Evolutionary conservation across 2,797 vertebrate genomes (phyloP), one percentile per base, ranked within the genome.

Genomic region (Intellagama lesueurii): DNA sequence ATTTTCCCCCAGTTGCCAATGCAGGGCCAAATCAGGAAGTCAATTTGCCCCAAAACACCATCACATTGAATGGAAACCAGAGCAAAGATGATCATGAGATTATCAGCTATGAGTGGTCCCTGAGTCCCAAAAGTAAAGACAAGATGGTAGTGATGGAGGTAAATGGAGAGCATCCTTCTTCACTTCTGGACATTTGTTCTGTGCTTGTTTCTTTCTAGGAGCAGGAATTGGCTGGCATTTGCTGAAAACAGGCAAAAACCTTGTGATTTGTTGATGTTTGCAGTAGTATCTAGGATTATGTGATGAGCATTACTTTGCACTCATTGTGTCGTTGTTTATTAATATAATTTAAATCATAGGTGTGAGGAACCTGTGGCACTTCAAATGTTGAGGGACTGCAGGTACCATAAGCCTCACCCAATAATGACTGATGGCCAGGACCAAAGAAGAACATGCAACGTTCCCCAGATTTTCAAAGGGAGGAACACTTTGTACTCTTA

Each of bases 31-130:
- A 98, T 89, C 97, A 95, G 92, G 95, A 96, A 90, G 94, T 98
- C 91, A 97, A 93, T 79, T 95, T 98, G 88, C 97, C 97, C 16
- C 93, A 97, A 84, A 97, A 97, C 91, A 95, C 92, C 83, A 95
- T 98, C 90, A 97, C 93, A 0, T 88, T 98, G 90, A 97, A 97
- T 89, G 97, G 97, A 92, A 98, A 97, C 88, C 96, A 96, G 91
- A 98, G 97, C 95, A 97, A 93, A 0, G 97, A 98, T 79, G 98
- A 98, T 92, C 95, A 97, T 56, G 94, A 93, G 79, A 98, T 98
- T 87, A 92, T 96, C 69, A 94, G 96, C 88, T 98, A 97, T n/a
- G 94, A 97, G 88, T 98, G 98, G 98, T 97, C 96, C 0, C 95
- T 97, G 85, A 96, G 95, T 72, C 95, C 97, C 32, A 96, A 94